A percentile compares a stretch with the other conserved stretches of the same genome.
These are phyloP conservation scores for Ichneumoninae sp. DNA, from an alignment of 2,888 invertebrate species.

Conservation along the genomic window DNA sequence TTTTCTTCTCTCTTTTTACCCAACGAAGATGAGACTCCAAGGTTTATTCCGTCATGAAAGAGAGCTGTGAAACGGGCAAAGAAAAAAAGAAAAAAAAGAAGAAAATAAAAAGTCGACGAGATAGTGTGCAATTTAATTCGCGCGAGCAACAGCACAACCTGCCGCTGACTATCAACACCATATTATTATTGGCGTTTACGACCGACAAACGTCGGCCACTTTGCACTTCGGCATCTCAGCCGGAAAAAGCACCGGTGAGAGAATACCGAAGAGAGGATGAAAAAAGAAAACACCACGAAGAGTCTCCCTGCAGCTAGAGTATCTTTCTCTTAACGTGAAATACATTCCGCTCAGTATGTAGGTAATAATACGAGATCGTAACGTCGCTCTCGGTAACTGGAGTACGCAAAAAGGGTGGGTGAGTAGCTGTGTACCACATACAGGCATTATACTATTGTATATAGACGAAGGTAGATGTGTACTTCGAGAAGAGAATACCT, in stretches of 20 bases:
- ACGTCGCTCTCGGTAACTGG: conserved; percentile 48
- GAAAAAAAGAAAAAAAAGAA: conserved; percentile 37
- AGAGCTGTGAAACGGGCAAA: conserved; percentile 59
- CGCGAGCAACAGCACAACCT: conserved; percentile 47
- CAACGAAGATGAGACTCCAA: conserved; percentile 26
- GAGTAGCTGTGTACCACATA: conserved; percentile 13
- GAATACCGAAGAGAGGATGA: conserved; percentile 34
- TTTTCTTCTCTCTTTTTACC: conserved; percentile 2
- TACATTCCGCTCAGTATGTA: conserved; percentile 52
- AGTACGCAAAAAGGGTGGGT: conserved; percentile 36
- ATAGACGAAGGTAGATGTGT: conserved; percentile 27
- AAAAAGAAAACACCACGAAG: conserved; percentile 5
- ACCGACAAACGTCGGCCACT: conserved; percentile 64
- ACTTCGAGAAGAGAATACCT: conserved; percentile 25
- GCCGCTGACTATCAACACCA: conserved; percentile 57
- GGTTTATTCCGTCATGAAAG: conserved; percentile 29
- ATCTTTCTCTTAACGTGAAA: conserved; percentile 43
- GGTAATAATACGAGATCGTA: conserved; percentile 60
- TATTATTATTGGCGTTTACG: conserved; percentile 66
- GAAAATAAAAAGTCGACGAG: conserved; percentile 47
- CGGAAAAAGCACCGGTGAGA: conserved; percentile 29
- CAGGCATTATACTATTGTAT: not conserved
- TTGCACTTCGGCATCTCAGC: conserved; percentile 61
- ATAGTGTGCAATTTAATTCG: conserved; percentile 62
- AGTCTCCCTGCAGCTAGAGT: conserved; percentile 31